Conservation (phyloP, 2,113 vertebrate species). For the Todiramphus saurophagus region DNA sequence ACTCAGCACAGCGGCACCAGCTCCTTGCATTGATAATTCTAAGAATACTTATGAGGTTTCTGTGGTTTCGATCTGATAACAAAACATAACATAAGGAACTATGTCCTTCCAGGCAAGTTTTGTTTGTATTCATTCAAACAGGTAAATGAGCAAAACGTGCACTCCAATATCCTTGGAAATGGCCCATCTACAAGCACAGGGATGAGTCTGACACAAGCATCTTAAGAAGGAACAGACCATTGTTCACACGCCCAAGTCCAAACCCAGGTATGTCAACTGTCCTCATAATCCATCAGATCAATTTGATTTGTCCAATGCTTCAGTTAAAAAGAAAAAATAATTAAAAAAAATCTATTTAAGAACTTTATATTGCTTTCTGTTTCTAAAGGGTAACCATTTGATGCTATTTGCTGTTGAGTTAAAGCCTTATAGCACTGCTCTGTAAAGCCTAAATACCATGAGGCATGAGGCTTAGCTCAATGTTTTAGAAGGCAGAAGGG, state of each 20-base stretch:
- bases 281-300: background rate
- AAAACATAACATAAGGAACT: background rate
- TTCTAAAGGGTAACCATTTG: background rate
- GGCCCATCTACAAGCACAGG: background rate
- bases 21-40: background rate
- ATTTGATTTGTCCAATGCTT: background rate
- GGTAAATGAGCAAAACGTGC: background rate
- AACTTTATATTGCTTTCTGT: background rate
- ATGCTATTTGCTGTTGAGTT: background rate
- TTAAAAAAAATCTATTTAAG: background rate
- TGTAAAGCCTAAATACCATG: background rate
- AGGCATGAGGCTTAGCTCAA: background rate
- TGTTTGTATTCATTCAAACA: background rate
- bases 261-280: background rate
- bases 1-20: background rate
- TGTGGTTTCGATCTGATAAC: background rate
- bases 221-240: background rate
- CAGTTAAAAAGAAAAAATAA: background rate
- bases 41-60: background rate
- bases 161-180: background rate
- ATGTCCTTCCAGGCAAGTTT: background rate
- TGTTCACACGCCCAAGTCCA: background rate
- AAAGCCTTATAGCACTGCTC: background rate
- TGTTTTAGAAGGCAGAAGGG: background rate
- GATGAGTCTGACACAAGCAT: background rate